Evolutionary conservation across 2,888 invertebrate genomes (phyloP), one percentile per base, ranked within the genome.

Genomic region (Rugalucina vietnamica): DNA sequence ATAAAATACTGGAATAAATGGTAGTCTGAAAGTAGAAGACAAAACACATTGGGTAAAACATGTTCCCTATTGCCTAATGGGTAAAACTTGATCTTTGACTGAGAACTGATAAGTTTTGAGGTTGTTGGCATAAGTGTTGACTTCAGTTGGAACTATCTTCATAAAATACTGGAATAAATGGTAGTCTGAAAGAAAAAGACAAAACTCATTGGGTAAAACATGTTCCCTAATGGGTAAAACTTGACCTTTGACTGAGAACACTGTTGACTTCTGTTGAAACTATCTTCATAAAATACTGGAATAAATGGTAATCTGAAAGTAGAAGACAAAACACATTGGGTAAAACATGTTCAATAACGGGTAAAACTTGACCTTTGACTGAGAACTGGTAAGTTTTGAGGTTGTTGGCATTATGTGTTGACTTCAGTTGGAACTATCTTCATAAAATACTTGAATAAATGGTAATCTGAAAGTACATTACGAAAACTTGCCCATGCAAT

Each of bases 391-490:
- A 99, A 0, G 98, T 95, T 84, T 95, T 93, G 75, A 95, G 91
- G 43, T 93, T 90, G 29, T 87, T 79, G 36, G 93, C 90, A 78
- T 91, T n/a, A 91, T 5, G 95, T 95, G 36, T 94, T 91, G n/a
- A 99, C 97, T 93, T 98, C 97, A 0, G 99, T 99, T 0, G 99
- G 98, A 0, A 99, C 99, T 24, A 99, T 97, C 95, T 99, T 98
- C 74, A 99, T 96, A 93, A 98, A 99, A 95, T 99, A 99, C 93
- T 99, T 98, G 94, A 96, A 98, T 70, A 98, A 94, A 95, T 97
- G 97, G 94, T 96, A 97, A 88, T 96, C 97, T 97, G 94, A 75
- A 96, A 65, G n/a, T 34, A 2, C 27, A n/a, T n/a, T 18, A 18
- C 4, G n/a, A 54, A 54, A 43, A n/a, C n/a, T n/a, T n/a, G n/a